phyloP scores from a whole-genome alignment of 1,140 invertebrate species.

The Drosophila pruinosa region DNA sequence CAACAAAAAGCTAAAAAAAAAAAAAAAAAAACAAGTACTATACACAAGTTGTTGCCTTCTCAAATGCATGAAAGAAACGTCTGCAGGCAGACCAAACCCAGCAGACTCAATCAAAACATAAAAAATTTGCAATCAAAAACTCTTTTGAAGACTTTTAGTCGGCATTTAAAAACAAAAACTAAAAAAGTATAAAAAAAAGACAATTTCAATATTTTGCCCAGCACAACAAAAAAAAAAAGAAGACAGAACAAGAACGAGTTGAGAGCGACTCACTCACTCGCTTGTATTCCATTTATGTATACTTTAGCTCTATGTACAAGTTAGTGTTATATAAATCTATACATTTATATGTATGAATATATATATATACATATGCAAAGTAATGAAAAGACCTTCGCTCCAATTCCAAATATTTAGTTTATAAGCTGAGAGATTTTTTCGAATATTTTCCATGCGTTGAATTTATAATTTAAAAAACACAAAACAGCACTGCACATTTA shows the following conservation, averaged over 20 bases:
- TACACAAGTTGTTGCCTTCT: slow-evolving; percentile 61
- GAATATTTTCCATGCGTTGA: slow-evolving; percentile 51
- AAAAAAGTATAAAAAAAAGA: slow-evolving; percentile 9
- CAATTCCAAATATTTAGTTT: slow-evolving; percentile 78
- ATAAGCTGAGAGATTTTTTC: slow-evolving; percentile 51
- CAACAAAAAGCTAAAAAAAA: slow-evolving; percentile 17
- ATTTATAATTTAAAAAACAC: slow-evolving; percentile 33
- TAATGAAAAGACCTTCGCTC: slow-evolving; percentile 65
- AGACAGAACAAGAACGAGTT: slow-evolving; percentile 12
- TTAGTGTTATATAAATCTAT: slow-evolving; percentile 44
- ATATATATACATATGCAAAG: slow-evolving; percentile 33
- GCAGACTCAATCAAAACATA: slow-evolving; percentile 54
- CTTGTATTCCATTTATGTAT: slow-evolving; percentile 60
- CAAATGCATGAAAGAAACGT: slow-evolving; percentile 53
- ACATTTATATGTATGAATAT: slow-evolving; percentile 28
- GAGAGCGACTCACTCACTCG: slow-evolving; percentile 28
- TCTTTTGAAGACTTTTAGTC: slow-evolving; percentile 57
- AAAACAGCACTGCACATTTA: slow-evolving; percentile 12
- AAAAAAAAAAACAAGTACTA: slow-evolving; percentile 3
- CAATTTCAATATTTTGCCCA: slow-evolving; percentile 41
- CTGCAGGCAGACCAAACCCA: slow-evolving; percentile 71
- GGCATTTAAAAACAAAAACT: slow-evolving; percentile 48
- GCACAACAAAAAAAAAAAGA: slow-evolving; percentile 21
- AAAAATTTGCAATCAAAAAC: slow-evolving; percentile 48
- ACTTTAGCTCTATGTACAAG: slow-evolving; percentile 46